A percentile compares a stretch with the other conserved stretches of the same genome.
These are phyloP conservation scores for Drosophila monieri DNA, from an alignment of 2,888 invertebrate genomes.

Conservation along the genomic window DNA sequence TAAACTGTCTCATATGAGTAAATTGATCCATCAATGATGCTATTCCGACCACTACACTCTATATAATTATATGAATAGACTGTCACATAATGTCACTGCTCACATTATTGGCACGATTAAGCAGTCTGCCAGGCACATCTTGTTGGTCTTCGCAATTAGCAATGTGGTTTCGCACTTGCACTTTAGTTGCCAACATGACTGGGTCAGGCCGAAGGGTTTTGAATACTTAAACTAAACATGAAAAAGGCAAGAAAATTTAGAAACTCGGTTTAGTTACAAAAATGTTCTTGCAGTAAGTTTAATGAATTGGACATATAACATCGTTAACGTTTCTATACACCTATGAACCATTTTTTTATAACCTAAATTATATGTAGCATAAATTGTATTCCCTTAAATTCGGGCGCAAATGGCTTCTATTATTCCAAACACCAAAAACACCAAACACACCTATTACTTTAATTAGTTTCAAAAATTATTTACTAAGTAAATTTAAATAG, in stretches of 20 bases:
- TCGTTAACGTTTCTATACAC: too few relatives aligned
- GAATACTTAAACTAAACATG: background rate
- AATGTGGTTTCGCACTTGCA: slow-evolving; percentile 17
- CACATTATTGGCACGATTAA: slow-evolving; percentile 31
- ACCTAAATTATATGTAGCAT: too few relatives aligned
- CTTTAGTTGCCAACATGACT: slow-evolving; percentile 12
- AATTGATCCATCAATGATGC: slow-evolving; percentile 43
- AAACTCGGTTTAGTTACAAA: background rate
- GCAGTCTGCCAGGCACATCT: slow-evolving; percentile 5
- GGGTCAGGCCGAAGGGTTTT: slow-evolving; percentile 12
- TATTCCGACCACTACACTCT: slow-evolving; percentile 7
- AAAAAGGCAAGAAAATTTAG: background rate
- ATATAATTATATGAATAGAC: slow-evolving; percentile 27
- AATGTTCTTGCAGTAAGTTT: too few relatives aligned
- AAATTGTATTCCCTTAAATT: too few relatives aligned
- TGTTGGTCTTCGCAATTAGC: background rate
- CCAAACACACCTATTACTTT: too few relatives aligned
- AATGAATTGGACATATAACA: too few relatives aligned
- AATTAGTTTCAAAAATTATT: too few relatives aligned
- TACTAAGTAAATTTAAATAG: too few relatives aligned
- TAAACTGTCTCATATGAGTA: slow-evolving; percentile 23
- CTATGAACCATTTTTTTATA: too few relatives aligned
- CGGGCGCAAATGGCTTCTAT: too few relatives aligned
- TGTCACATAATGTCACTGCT: slow-evolving; percentile 8
- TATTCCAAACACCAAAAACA: too few relatives aligned